These are phyloP conservation scores for Lycia hirtaria DNA, from an alignment of 2,888 invertebrate genomes.

Conservation along the genomic window DNA sequence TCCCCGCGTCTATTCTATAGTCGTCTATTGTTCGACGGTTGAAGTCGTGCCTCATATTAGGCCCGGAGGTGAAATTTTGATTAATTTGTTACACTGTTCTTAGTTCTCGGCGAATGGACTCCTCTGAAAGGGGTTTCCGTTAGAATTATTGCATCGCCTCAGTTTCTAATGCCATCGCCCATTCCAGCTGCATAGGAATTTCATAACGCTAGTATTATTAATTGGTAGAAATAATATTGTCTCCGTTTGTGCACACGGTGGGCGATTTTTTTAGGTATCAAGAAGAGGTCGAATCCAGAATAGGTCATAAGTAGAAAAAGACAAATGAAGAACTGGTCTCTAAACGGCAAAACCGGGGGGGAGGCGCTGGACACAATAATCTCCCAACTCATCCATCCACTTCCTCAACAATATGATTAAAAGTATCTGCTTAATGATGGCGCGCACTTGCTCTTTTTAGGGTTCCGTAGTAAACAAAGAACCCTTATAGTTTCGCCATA, in stretches of 20 bases:
- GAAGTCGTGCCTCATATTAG: constrained; percentile 81
- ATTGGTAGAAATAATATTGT: constrained; percentile 1
- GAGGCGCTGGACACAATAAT: too few relatives aligned
- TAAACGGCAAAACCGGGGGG: too few relatives aligned
- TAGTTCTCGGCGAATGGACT: constrained; percentile 67
- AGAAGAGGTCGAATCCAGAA: too few relatives aligned
- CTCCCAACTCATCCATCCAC: too few relatives aligned
- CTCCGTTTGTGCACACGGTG: neutral
- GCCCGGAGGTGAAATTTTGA: constrained; percentile 82
- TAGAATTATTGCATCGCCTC: constrained; percentile 63
- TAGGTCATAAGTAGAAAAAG: too few relatives aligned
- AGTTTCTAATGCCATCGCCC: constrained; percentile 47
- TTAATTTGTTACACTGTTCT: constrained; percentile 81
- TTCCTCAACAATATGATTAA: too few relatives aligned
- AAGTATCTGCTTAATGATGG: too few relatives aligned
- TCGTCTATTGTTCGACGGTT: constrained; percentile 75
- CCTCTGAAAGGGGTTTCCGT: constrained; percentile 64
- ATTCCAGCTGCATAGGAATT: constrained; percentile 31
- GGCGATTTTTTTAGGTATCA: too few relatives aligned
- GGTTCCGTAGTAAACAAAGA: too few relatives aligned
- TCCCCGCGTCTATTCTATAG: constrained; percentile 67
- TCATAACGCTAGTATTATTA: constrained; percentile 8
- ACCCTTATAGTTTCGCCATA: too few relatives aligned
- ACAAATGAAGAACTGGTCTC: too few relatives aligned
- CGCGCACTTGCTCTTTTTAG: too few relatives aligned